A percentile compares a stretch with the other conserved stretches of the same genome.
Conservation (phyloP, 2,888 invertebrate species). For the Leptinotarsa peninsularis region DNA sequence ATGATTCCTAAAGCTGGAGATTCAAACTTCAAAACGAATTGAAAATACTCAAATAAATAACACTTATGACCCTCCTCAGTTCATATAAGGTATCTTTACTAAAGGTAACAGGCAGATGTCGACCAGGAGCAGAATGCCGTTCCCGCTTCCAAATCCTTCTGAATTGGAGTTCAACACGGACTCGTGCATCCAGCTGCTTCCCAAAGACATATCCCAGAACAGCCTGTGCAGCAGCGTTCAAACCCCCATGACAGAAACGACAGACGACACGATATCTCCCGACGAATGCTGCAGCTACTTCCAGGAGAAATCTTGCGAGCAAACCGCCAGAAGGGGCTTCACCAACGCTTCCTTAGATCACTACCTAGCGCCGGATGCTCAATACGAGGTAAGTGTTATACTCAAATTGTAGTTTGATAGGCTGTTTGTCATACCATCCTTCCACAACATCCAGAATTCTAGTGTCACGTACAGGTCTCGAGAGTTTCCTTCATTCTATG, state of each 20-base stretch:
- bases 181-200: conserved; percentile 57
- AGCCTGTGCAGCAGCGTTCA: conserved; percentile 64
- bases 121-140: conserved; percentile 71
- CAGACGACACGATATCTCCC: conserved; percentile 63
- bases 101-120: conserved; percentile 69
- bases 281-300: conserved; percentile 62
- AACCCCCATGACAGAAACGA: conserved; percentile 65
- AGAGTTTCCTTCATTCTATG: no score
- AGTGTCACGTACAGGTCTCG: no score
- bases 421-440: no score
- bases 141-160: conserved; percentile 67
- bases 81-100: not conserved
- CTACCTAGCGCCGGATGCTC: conserved; percentile 72
- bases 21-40: no score
- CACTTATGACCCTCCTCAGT: not conserved
- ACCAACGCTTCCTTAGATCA: conserved; percentile 44
- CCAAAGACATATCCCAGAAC: conserved; percentile 62
- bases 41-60: not conserved
- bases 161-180: conserved; percentile 58
- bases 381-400: conserved; percentile 67
- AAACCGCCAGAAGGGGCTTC: conserved; percentile 49
- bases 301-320: conserved; percentile 55
- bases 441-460: no score
- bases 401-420: no score
- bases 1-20: no score